Base-by-base conservation (phyloP, 2,113 vertebrate species). In the Jacana jacana region DNA sequence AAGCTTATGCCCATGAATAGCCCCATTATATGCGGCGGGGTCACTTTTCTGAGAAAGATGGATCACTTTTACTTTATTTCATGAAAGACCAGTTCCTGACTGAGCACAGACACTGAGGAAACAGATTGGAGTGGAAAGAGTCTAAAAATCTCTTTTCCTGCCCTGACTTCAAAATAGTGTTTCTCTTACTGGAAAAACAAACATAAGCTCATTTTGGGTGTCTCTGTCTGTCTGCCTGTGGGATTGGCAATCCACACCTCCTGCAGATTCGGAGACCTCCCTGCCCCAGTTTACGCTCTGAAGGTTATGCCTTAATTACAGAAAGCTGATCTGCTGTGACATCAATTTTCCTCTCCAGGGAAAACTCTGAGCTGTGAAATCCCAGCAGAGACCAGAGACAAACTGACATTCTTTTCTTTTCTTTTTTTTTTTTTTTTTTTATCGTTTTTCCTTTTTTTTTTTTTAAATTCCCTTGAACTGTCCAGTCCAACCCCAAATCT, bases 141-240 rank as follows among this genome's bases (percentile, higher is more conserved):
- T 84, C 92, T 96, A 93, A 95, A 94, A 95, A 91, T 94, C 88
- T 86, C 73, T 89, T 92, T 96, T 96, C 93, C 88, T 94, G 88
- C 88, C 18, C 65, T 91, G 83, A 86, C 88, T 94, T 96, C 77
- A 94, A 97, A 97, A 93, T 95, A 96, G 85, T 27, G 3, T 94
- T 92, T 94, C 54, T 94, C 52, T 91, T 84, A 66, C 61, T 96
- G 91, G 93, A 94, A 97, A 96, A 96, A 94, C 92, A 97, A 96
- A 96, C 88, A 88, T 42, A 88, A 93, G n/a, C 61, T 93, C 82
- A 76, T 84, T 95, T 93, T 93, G 86, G 86, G 90, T 96, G 94
- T 94, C 73, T 92, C 78, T 83, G 54, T 5, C 91, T 93, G 94
- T 44, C 89, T 94, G 90, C 70, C 65, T 95, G 83, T 27, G 88